phyloP scores from a whole-genome alignment of 2,888 invertebrate genomes.

The Spilosoma lubricipeda region DNA sequence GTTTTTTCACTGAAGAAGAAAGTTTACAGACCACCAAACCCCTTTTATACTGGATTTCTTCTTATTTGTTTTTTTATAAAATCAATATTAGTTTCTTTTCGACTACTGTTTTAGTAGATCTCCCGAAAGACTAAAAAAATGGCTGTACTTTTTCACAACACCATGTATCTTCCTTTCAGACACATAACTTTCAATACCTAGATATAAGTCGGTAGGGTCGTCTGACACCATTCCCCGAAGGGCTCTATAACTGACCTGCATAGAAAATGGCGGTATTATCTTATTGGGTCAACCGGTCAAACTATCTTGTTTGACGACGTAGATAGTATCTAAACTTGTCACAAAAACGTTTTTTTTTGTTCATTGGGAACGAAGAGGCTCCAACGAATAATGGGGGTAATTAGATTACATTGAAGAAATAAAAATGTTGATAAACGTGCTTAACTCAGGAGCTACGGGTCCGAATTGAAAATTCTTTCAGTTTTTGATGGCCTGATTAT shows the following conservation, averaged over 20 bases:
- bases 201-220: neutral
- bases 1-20: no score
- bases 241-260: neutral
- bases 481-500: no score
- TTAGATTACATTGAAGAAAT: neutral
- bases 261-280: slow-evolving; percentile 8
- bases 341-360: neutral
- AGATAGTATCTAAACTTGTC: slow-evolving; percentile 1
- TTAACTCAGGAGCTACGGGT: no score
- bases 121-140: no score
- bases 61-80: no score
- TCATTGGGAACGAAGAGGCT: neutral
- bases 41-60: no score
- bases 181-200: no score
- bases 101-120: neutral
- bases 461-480: no score
- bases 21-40: no score
- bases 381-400: neutral
- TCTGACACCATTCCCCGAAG: slow-evolving; percentile 2
- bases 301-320: neutral
- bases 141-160: neutral
- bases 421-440: neutral
- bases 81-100: neutral
- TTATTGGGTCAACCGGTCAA: slow-evolving; percentile 10
- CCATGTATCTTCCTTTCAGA: no score